Percentiles rank a stretch among this genome's conserved stretches.
Conservation (phyloP, 1,140 invertebrate species). For the Bombus soroeensis region DNA sequence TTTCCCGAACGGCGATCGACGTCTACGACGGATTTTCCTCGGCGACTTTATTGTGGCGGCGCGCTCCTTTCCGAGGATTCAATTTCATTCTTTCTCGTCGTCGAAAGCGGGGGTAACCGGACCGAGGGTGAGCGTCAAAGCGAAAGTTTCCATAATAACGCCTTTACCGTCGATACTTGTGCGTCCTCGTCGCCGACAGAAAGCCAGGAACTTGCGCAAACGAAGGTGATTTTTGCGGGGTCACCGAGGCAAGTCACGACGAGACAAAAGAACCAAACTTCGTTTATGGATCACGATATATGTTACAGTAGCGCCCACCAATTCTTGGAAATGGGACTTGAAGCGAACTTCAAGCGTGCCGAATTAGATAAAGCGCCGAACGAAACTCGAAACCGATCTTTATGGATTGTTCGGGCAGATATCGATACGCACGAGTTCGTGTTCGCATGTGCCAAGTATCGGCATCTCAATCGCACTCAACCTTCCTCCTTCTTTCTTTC, state of each 20-base stretch:
- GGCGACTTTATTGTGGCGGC: constrained; percentile 25
- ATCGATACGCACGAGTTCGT: too few relatives aligned
- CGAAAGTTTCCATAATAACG: constrained; percentile 54
- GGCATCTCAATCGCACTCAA: too few relatives aligned
- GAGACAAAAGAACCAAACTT: background rate
- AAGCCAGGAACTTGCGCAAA: constrained; percentile 25
- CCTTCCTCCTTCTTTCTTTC: too few relatives aligned
- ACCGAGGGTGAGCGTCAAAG: constrained; percentile 40
- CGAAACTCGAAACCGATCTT: too few relatives aligned
- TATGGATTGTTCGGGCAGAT: too few relatives aligned
- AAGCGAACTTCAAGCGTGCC: too few relatives aligned
- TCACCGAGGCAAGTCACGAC: too few relatives aligned
- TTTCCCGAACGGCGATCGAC: constrained; percentile 24
- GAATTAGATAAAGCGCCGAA: too few relatives aligned
- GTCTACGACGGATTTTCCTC: constrained; percentile 21
- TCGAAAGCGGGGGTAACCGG: background rate
- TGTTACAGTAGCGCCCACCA: too few relatives aligned
- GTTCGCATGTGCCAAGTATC: too few relatives aligned
- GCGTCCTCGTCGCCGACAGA: constrained; percentile 24
- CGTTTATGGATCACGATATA: background rate
- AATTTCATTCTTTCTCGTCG: constrained; percentile 36
- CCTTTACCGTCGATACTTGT: constrained; percentile 23
- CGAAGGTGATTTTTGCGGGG: background rate
- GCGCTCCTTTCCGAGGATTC: constrained; percentile 19
- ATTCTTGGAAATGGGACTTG: too few relatives aligned